Evolutionary conservation across 2,797 vertebrate genomes (phyloP).

Genomic region (Amblyraja radiata): DNA sequence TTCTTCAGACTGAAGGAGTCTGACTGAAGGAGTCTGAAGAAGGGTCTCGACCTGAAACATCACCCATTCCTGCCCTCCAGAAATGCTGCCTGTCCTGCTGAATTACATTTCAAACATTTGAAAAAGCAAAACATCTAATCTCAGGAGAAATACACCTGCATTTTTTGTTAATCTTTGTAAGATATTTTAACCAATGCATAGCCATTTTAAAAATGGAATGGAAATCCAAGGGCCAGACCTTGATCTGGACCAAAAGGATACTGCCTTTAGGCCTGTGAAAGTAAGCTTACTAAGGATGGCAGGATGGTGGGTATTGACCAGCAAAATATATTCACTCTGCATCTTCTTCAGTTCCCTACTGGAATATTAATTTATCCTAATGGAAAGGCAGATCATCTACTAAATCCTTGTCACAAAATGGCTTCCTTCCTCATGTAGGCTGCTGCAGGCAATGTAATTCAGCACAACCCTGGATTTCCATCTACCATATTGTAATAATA

Average conservation of each 20-base stretch:
- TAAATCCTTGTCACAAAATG: background rate
- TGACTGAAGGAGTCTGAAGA: too few species aligned
- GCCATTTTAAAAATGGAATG: background rate
- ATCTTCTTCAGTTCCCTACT: background rate
- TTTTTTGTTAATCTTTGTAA: background rate
- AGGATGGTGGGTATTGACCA: background rate
- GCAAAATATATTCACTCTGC: background rate
- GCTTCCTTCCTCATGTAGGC: too few species aligned
- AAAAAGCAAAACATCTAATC: background rate
- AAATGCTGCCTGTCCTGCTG: too few species aligned
- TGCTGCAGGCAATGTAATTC: too few species aligned
- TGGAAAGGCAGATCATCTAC: background rate
- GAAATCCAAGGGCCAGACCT: background rate
- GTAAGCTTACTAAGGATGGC: background rate
- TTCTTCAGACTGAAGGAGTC: too few species aligned
- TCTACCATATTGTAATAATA: background rate
- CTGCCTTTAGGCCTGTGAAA: background rate
- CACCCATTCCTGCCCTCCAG: too few species aligned
- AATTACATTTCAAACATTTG: background rate
- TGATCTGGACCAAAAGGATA: background rate
- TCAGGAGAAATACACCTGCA: background rate
- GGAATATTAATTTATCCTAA: background rate
- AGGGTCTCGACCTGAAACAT: too few species aligned
- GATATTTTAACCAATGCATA: background rate
- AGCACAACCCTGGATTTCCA: too few species aligned